Base-by-base conservation (phyloP, 2,797 vertebrate species). In the Adrianichthys oophorus region DNA sequence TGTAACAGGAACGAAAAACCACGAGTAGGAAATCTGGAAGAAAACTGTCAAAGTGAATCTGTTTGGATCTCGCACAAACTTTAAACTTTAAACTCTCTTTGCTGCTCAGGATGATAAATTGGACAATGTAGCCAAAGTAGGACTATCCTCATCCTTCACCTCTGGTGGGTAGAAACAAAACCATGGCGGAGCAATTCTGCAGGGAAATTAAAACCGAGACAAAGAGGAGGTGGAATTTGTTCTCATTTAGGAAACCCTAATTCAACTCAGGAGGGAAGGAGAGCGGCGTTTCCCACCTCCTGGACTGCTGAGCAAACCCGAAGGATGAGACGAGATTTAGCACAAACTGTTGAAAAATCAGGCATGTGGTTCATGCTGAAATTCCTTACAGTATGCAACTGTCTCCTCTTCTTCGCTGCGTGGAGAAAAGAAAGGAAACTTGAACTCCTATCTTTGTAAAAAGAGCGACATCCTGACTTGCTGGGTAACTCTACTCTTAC, bases 181-280 rank as follows among this genome's bases (percentile, higher is more conserved):
- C 65, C 21, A 29, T 59, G 16, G 68, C 73, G 41, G 56, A 52
- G 18, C 64, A 72, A 83, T 62, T 57, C 85, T 84, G 78, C 84
- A 60, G 85, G 87, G 87, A 86, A 89, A 89, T 86, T 85, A 89
- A 85, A 87, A 69, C 15, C 15, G 45, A 70, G 74, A 58, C 56
- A 43, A 59, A 65, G 78, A 85, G 72, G 70, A 83, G 65, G 65
- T 70, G 68, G 69, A 77, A 84, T 86, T 73, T 84, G 78, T 83
- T 83, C 85, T 86, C 78, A 83, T 87, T 85, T 82, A 83, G 59
- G 74, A 74, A 58, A 48, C 74, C 55, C 68, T 85, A 78, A 83
- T 84, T 76, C 64, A 54, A 81, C 65, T 64, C 68, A 64, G 48
- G 63, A 59, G 60, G 66, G 70, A 62, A 47, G 18, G 45, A 52